Base-by-base conservation (phyloP, 2,113 vertebrate genomes). In the Perca fluviatilis region DNA sequence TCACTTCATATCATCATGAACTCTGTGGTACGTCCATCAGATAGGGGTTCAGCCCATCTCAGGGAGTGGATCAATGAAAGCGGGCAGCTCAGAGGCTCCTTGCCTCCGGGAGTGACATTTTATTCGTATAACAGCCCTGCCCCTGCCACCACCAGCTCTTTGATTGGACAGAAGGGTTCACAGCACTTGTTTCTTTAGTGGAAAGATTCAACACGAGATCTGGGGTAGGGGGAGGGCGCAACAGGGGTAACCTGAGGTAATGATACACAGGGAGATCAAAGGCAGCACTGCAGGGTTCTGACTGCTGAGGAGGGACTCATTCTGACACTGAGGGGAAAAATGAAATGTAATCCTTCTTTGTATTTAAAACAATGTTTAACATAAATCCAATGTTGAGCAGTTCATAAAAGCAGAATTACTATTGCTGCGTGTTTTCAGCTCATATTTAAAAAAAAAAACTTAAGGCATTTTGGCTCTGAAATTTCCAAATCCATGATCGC, bases 191-290 rank as follows among this genome's bases (percentile, higher is more conserved):
- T n/a, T 80, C 72, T 87, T 74, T 83, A 71, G 87, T 57, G 74
- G 74, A 25, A 56, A 69, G 51, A 70, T 60, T 69, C 83, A 78
- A 88, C 79, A 65, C 73, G 63, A 40, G 77, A 54, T 72, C 49
- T 53, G 30, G 73, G 33, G 76, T 50, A 21, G 36, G 43, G 46
- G 74, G 12, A 33, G 54, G 16, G 12, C 10, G 1, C 58, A 74
- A 72, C 49, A 50, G 86, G 80, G 88, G 68, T 80, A 77, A 62
- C 56, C 6, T 50, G 78, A 69, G 73, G 65, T 77, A 84, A 67
- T 57, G 57, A 74, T 25, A 47, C 58, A 74, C 70, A n/a, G 65
- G 61, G 54, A 43, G 33, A 74, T 91, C 57, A 86, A 49, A 80
- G 61, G 65, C 25, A 65, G 60, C 82, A 63, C 78, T 70, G 78